These are phyloP conservation scores for Noctua pronuba DNA, from an alignment of 2,888 invertebrate species.

Conservation along the genomic window DNA sequence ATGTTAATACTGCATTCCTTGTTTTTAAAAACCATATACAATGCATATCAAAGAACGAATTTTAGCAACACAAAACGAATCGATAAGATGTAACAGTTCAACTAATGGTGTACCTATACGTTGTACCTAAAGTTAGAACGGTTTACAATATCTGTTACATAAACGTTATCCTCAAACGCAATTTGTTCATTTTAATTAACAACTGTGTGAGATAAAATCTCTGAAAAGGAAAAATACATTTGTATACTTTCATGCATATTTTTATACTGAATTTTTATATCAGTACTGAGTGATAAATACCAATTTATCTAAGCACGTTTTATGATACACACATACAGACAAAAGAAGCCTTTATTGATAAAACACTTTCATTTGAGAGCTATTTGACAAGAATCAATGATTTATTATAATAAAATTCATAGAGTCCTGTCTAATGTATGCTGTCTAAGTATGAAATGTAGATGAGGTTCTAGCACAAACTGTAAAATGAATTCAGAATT, in stretches of 20 bases:
- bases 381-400: background rate
- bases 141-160: slow-evolving; percentile 9
- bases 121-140: background rate
- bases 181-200: slow-evolving; percentile 43
- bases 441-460: background rate
- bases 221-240: slow-evolving; percentile 28
- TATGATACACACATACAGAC: no score
- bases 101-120: slow-evolving; percentile 17
- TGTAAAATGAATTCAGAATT: background rate
- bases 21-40: slow-evolving; percentile 17
- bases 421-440: background rate
- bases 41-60: slow-evolving; percentile 41
- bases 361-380: background rate
- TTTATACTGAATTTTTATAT: background rate
- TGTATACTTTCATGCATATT: slow-evolving; percentile 22
- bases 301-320: background rate
- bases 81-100: slow-evolving; percentile 38
- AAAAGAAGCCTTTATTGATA: background rate
- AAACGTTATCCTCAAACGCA: slow-evolving; percentile 32
- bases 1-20: background rate
- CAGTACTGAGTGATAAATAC: background rate
- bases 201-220: slow-evolving; percentile 25
- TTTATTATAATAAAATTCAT: background rate
- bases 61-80: slow-evolving; percentile 28
- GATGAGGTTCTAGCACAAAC: background rate